A percentile compares a stretch with the other conserved stretches of the same genome.
These are phyloP conservation scores for Labroides dimidiatus DNA, from an alignment of 2,797 vertebrate species.

Conservation along the genomic window DNA sequence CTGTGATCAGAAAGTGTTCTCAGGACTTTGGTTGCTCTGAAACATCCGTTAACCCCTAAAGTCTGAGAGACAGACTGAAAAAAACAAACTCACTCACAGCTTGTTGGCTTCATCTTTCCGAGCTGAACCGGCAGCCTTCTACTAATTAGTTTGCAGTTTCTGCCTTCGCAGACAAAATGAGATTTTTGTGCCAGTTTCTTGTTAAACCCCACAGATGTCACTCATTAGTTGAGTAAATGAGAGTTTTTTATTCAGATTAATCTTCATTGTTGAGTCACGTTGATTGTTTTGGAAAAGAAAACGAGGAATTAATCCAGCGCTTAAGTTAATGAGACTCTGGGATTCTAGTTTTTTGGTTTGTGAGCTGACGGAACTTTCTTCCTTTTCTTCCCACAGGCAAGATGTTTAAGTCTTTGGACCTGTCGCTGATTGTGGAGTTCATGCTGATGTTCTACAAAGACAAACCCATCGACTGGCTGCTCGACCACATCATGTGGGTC, in stretches of 20 bases:
- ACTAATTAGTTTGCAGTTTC: background rate
- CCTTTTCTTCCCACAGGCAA: conserved; percentile 84
- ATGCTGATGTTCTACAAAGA: conserved; percentile 99
- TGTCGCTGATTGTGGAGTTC: conserved; percentile 98
- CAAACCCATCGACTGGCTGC: conserved; percentile 99
- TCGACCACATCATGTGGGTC: conserved; percentile 99
- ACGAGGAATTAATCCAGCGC: background rate
- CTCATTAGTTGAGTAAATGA: background rate
- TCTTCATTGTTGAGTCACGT: background rate
- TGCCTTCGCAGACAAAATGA: background rate
- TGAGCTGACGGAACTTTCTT: background rate
- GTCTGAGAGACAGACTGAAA: no score
- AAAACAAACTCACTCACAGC: no score
- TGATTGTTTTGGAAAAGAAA: background rate
- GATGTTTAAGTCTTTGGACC: conserved; percentile 97
- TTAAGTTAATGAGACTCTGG: background rate
- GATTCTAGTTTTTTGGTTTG: background rate
- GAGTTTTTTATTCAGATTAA: background rate
- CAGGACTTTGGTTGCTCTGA: no score
- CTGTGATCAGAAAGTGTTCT: no score
- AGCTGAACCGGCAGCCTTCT: conserved; percentile 14
- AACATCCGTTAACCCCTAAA: no score
- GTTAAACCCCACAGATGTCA: background rate
- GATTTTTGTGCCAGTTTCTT: background rate
- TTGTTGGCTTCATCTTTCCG: background rate